Conservation (phyloP, 2,888 invertebrate genomes). For the Melieria picta region DNA sequence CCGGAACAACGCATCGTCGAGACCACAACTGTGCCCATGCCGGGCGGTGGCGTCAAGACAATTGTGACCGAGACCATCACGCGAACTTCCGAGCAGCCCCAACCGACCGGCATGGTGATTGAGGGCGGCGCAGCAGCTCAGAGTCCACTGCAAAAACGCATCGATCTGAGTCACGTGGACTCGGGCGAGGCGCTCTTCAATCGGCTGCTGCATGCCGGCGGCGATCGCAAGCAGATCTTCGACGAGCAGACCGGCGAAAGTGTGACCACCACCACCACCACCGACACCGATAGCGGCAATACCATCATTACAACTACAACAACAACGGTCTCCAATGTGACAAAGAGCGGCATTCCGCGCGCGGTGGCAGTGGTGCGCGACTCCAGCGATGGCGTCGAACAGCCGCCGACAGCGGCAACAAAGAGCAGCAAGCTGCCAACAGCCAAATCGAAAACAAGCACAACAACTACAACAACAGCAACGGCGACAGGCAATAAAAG, state of each 20-base stretch:
- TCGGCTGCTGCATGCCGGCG: conserved; percentile 53
- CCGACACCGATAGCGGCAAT: conserved; percentile 51
- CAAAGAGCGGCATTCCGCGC: conserved; percentile 62
- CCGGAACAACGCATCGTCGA: conserved; percentile 38
- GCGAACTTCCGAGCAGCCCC: neutral
- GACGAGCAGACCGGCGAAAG: conserved; percentile 55
- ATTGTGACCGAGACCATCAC: conserved; percentile 24
- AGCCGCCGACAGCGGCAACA: conserved; percentile 4
- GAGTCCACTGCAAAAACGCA: neutral
- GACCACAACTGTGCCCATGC: conserved; percentile 48
- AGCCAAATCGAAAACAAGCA: conserved; percentile 24
- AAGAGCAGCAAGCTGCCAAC: conserved; percentile 18
- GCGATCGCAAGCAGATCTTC: conserved; percentile 53
- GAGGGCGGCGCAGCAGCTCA: neutral
- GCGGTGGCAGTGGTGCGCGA: conserved; percentile 40
- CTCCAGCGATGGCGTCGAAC: conserved; percentile 10
- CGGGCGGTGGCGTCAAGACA: conserved; percentile 34
- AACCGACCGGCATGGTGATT: neutral
- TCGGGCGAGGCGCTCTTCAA: conserved; percentile 58
- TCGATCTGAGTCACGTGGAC: conserved; percentile 30
- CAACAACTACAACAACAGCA: conserved; percentile 31
- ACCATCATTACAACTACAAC: conserved; percentile 61
- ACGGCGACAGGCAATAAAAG: conserved; percentile 44
- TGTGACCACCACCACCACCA: conserved; percentile 58
- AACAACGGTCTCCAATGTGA: conserved; percentile 60